These are phyloP conservation scores for Darevskia nairensis DNA, from an alignment of 2,797 vertebrate genomes.

Conservation along the genomic window DNA sequence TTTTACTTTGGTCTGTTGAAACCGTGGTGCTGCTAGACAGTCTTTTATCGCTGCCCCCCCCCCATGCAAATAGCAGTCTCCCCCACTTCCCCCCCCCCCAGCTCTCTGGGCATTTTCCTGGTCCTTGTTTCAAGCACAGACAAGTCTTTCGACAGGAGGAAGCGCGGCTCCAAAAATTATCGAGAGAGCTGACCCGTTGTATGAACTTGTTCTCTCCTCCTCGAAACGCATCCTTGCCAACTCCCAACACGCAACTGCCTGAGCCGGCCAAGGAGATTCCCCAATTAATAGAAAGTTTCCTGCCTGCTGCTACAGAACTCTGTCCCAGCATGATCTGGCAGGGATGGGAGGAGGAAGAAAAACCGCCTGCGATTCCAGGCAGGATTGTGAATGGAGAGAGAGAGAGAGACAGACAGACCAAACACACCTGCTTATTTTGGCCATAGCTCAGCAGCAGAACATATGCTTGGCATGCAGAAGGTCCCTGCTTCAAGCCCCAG, in stretches of 20 bases:
- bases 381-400: constrained; percentile 61
- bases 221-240: not conserved
- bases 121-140: not conserved
- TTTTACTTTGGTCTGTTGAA: not conserved
- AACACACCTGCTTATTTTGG: not conserved
- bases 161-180: not conserved
- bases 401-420: not conserved
- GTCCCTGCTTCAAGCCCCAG: not conserved
- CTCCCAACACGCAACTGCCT: constrained; percentile 46
- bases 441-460: too few species aligned
- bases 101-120: not conserved
- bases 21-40: not conserved
- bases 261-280: constrained; percentile 51
- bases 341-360: not conserved
- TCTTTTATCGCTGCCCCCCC: not conserved
- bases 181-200: not conserved
- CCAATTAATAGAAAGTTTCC: constrained; percentile 67
- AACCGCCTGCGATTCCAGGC: constrained; percentile 30
- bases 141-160: not conserved
- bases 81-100: not conserved
- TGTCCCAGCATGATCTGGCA: constrained; percentile 26
- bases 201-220: not conserved
- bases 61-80: not conserved
- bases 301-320: constrained; percentile 46
- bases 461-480: constrained; percentile 58